These are phyloP conservation scores for Lithophane socia DNA, from an alignment of 2,888 invertebrate genomes.

Conservation along the genomic window DNA sequence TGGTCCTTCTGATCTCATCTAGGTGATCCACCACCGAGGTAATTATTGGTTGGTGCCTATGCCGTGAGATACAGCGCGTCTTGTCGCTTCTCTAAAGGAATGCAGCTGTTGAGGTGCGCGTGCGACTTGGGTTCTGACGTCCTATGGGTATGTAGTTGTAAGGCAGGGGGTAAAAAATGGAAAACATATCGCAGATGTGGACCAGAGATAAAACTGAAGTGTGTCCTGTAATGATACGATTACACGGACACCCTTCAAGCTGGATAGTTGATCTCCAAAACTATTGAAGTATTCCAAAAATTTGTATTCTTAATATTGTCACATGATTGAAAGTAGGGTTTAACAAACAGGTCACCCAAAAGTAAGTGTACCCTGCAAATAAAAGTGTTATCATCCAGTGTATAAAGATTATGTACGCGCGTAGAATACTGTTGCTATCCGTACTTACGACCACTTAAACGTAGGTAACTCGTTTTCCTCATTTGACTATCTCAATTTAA, in stretches of 20 bases:
- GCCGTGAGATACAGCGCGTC: conserved; percentile 69
- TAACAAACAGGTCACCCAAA: conserved; percentile 14
- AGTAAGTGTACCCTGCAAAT: conserved; percentile 32
- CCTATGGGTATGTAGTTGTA: conserved; percentile 60
- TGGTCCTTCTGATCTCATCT: conserved; percentile 31
- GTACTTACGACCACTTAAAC: conserved; percentile 11
- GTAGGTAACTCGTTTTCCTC: conserved; percentile 42
- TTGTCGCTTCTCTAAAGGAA: conserved; percentile 69
- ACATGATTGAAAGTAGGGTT: background rate
- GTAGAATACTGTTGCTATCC: conserved; percentile 40
- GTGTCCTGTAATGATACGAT: background rate
- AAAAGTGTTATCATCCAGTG: conserved; percentile 36
- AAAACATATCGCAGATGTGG: too few species aligned
- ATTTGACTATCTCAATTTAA: conserved; percentile 60
- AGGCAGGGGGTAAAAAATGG: background rate
- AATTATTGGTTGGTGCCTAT: conserved; percentile 67
- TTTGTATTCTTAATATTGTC: background rate
- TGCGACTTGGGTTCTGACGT: conserved; percentile 56
- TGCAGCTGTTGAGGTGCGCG: conserved; percentile 69
- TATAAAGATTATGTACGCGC: conserved; percentile 20
- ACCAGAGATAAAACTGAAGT: background rate
- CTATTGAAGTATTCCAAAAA: background rate
- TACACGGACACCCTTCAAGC: background rate
- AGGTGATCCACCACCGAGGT: conserved; percentile 26
- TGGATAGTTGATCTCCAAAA: background rate